Base-by-base conservation (phyloP, 1,140 invertebrate genomes). In the Drosophila equinoxialis region DNA sequence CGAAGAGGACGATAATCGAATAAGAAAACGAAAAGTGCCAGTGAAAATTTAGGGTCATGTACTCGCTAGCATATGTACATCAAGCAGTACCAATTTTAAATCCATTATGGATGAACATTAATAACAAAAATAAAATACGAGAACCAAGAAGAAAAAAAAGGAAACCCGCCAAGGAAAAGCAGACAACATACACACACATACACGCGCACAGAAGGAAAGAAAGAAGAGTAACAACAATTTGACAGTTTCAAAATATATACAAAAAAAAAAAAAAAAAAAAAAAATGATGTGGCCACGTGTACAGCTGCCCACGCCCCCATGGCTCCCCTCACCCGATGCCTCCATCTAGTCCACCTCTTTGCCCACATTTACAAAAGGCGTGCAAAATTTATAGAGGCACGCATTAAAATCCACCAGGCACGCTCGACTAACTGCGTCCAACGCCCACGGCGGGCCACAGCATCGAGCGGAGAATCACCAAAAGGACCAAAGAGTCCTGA, bases 321-420 rank as follows among this genome's bases (percentile, higher is more conserved):
- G 20, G 41, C 41, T 30, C 64, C 64, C 39, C 20, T 14, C 30
- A 33, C 33, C 11, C 30, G 30, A 30, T 30, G 30, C 30, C 35
- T 26, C 35, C 8, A 30, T 14, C 5, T 17, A 51, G 17, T n/a
- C 35, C 26, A 17, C 39, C 45, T 17, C 61, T 45, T 58, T 20
- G 37, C 74, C 65, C 23, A 68, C 74, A 76, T 77, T 77, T 77
- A 83, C 83, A 89, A 87, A 87, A 87, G 83, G 83, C 83, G 83
- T 87, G 83, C 79, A 87, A 87, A 87, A 87, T 87, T 87, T 87
- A 87, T 87, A 87, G 83, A 87, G 66, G 84, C 79, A 87, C 82
- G 83, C 82, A 86, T 86, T 87, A 86, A 87, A 82, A 71, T 81
- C 83, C 79, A 63, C 72, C 76, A 70, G 82, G 76, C 83, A 82